A percentile compares a stretch with the other conserved stretches of the same genome.
phyloP scores from a whole-genome alignment of 2,888 invertebrate genomes.

The Drosophila kuntzei region DNA sequence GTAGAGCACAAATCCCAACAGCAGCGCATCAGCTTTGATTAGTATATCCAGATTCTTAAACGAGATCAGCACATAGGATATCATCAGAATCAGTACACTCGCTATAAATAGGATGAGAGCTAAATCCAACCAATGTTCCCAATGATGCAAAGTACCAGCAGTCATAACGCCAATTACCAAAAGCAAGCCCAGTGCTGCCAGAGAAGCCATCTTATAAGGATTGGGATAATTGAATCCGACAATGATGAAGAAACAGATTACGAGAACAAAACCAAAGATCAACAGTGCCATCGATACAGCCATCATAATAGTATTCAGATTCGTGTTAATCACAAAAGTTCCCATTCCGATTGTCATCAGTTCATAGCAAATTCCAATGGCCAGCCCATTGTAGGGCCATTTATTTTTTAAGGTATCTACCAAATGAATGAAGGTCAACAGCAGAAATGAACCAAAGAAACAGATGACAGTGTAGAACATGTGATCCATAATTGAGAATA shows the following conservation, averaged over 20 bases:
- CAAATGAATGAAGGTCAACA: slow-evolving; percentile 42
- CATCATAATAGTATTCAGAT: slow-evolving; percentile 1
- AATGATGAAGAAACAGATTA: slow-evolving; percentile 29
- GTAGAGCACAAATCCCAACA: slow-evolving; percentile 50
- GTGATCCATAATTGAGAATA: slow-evolving; percentile 8
- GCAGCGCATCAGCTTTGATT: slow-evolving; percentile 25
- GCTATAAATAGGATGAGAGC: slow-evolving; percentile 19
- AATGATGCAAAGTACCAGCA: background rate
- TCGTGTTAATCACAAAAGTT: slow-evolving; percentile 35
- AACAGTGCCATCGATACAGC: slow-evolving; percentile 9
- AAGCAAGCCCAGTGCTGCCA: slow-evolving; percentile 34
- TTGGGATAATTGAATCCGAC: slow-evolving; percentile 23
- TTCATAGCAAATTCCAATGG: slow-evolving; percentile 42
- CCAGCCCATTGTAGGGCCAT: slow-evolving; percentile 43
- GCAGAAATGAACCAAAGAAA: slow-evolving; percentile 24
- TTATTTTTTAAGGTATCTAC: slow-evolving; percentile 25
- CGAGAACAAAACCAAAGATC: slow-evolving; percentile 9
- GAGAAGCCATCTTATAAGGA: slow-evolving; percentile 33
- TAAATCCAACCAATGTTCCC: slow-evolving; percentile 20
- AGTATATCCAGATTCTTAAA: slow-evolving; percentile 33
- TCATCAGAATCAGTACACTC: slow-evolving; percentile 27
- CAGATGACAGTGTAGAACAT: slow-evolving; percentile 32
- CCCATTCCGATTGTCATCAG: slow-evolving; percentile 51
- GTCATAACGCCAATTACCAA: slow-evolving; percentile 17
- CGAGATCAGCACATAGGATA: slow-evolving; percentile 46